Conservation (phyloP, 53 echinoderm and acorn worm species). For the Paracentrotus lividus region DNA sequence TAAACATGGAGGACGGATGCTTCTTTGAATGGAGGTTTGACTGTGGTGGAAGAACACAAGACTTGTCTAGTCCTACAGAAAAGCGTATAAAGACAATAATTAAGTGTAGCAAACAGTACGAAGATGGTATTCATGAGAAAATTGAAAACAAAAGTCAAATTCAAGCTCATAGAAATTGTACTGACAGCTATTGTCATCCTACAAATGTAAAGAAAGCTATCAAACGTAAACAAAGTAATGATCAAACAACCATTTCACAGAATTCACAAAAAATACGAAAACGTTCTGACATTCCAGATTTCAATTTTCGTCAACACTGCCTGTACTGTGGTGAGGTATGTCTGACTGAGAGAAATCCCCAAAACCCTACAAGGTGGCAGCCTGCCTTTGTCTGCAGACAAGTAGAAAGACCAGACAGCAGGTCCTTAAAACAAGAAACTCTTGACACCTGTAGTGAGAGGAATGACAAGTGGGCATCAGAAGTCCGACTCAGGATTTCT, state of each 20-base stretch:
- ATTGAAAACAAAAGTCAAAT: conserved; percentile 11
- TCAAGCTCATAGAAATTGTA: conserved; percentile 53
- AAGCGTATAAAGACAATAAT: conserved; percentile 23
- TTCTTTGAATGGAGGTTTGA: conserved; percentile 59
- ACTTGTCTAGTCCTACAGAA: conserved; percentile 33
- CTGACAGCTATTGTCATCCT: conserved; percentile 65
- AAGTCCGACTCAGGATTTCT: conserved; percentile 62
- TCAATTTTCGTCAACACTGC: conserved; percentile 66
- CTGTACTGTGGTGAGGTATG: conserved; percentile 74
- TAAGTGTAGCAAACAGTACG: no score
- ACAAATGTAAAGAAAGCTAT: conserved; percentile 40
- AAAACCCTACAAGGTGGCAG: conserved; percentile 72
- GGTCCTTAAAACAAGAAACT: conserved; percentile 6
- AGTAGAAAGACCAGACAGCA: conserved; percentile 47
- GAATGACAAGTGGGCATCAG: conserved; percentile 67
- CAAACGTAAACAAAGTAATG: conserved; percentile 43
- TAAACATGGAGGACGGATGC: conserved; percentile 64
- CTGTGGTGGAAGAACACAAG: conserved; percentile 42
- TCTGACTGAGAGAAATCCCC: conserved; percentile 62
- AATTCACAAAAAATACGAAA: conserved; percentile 62
- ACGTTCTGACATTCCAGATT: conserved; percentile 39
- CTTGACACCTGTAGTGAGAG: conserved; percentile 70
- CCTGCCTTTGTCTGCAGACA: conserved; percentile 71
- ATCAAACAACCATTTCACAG: conserved; percentile 12
- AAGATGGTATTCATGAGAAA: no score